These are phyloP conservation scores for Valencia hispanica DNA, from an alignment of 2,797 vertebrate genomes.

Conservation along the genomic window DNA sequence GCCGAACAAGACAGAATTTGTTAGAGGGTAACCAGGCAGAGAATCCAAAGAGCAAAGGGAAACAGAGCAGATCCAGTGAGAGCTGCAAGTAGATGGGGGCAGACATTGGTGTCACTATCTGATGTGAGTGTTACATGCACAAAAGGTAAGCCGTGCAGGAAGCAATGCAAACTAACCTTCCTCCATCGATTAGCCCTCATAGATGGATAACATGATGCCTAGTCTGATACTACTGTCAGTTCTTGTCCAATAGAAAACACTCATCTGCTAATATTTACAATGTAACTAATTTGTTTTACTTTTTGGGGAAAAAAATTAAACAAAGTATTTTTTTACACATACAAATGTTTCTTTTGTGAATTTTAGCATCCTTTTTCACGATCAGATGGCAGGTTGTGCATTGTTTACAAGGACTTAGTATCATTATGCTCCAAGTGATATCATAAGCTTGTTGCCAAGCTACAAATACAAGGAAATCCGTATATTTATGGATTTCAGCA, in stretches of 20 bases:
- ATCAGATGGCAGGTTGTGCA: neutral
- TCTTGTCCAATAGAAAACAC: neutral
- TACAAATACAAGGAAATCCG: neutral
- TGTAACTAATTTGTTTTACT: no score
- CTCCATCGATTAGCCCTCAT: neutral
- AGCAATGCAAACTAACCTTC: neutral
- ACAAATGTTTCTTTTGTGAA: neutral
- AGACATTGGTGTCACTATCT: neutral
- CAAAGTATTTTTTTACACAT: neutral
- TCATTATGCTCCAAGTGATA: neutral
- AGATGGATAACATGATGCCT: neutral
- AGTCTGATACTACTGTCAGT: neutral
- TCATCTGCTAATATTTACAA: neutral
- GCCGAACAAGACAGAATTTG: conserved; percentile 9
- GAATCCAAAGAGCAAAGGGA: neutral
- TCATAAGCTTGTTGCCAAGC: neutral
- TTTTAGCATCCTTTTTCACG: neutral
- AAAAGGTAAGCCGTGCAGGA: neutral
- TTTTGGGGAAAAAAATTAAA: neutral
- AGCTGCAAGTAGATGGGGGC: neutral
- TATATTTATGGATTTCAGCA: neutral
- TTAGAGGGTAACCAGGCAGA: conserved; percentile 7
- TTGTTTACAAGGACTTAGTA: neutral
- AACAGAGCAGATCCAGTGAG: conserved; percentile 1
- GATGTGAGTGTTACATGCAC: neutral